A percentile compares a stretch with the other conserved stretches of the same genome.
Conservation (phyloP, 2,113 vertebrate species). For the Rhinopithecus roxellana region DNA sequence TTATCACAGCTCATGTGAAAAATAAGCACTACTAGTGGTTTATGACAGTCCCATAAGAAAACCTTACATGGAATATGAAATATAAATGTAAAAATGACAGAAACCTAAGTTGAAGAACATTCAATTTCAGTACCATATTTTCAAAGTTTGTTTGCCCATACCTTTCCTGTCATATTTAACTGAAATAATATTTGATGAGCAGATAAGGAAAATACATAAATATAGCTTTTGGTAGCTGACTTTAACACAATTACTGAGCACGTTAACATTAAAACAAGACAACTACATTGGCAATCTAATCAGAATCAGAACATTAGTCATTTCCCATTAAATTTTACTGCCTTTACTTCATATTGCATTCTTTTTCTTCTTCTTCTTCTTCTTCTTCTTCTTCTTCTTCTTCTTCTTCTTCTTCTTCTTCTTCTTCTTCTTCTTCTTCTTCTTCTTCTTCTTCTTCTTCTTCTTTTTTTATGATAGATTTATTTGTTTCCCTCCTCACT, state of each 20-base stretch:
- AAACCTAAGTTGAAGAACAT: background rate
- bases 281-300: background rate
- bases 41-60: conserved; percentile 21
- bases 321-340: background rate
- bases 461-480: background rate
- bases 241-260: background rate
- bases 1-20: conserved; percentile 37
- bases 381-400: no score
- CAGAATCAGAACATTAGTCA: background rate
- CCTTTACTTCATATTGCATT: background rate
- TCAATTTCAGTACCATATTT: background rate
- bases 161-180: background rate
- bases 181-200: background rate
- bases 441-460: no score
- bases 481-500: background rate
- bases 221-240: background rate
- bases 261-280: background rate
- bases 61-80: background rate
- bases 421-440: no score
- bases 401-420: background rate
- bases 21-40: background rate
- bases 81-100: conserved; percentile 33
- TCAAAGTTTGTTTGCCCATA: background rate
- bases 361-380: background rate
- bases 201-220: background rate